Evolutionary conservation across 2,888 invertebrate species (phyloP), one percentile per base, ranked within the genome.

Genomic region (Morpho achilles): DNA sequence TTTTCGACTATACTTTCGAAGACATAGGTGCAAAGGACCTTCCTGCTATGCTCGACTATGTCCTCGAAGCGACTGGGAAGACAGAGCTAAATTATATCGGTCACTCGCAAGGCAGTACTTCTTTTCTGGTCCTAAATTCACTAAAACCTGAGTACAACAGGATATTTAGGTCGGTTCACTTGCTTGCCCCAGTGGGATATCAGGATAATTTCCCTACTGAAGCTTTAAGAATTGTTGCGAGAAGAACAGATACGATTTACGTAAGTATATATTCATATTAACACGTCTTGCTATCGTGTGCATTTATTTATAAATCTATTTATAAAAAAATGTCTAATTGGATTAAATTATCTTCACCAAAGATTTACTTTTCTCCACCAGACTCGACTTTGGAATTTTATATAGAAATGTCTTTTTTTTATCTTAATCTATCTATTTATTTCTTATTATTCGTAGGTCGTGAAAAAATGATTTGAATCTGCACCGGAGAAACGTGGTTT

Each of bases 71-170:
- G 1, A 84, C 87, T 7, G 73, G 72, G 1, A 69, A 67, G 10
- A 63, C 75, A 0, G 69, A 77, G 22, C 65, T 88, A 6, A 85
- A 87, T 64, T 90, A 87, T 52, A 74, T 88, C 7, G 88, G 88
- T 0, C 84, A 84, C 68, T 90, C 89, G 10, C 84, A 87, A 72
- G 87, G 87, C 42, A 84, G 84, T 0, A 85, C 87, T 0, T 70
- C 62, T 0, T 86, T 84, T 56, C 60, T 85, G 5, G 76, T 81
- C 0, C 53, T 87, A 44, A 75, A 69, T 42, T 77, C 83, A 2
- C 68, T 83, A 72, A 64, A 66, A 7, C 77, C 82, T 0, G 79
- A 84, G 63, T 87, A 82, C 63, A 83, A 86, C 59, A 49, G 71
- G 3, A 87, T 84, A 67, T 69, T 87, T 8, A 59, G 62, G 2